Conservation (phyloP, 2,888 invertebrate species). For the Parochlus steinenii region DNA sequence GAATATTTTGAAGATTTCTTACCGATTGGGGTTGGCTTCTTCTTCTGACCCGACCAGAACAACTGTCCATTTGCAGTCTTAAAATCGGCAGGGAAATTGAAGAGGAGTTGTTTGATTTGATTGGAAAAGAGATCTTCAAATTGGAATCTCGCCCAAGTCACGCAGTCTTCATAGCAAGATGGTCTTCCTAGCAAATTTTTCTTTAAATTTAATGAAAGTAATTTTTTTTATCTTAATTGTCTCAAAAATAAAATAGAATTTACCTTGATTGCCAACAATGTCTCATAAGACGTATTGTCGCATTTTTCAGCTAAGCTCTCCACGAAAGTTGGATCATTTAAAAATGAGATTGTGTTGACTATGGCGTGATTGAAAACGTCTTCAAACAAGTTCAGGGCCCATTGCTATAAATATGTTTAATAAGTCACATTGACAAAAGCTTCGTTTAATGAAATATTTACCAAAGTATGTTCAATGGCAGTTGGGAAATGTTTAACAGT, state of each 20-base stretch:
- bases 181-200: slow-evolving; percentile 80
- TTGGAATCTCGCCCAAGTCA: slow-evolving; percentile 75
- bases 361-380: slow-evolving; percentile 82
- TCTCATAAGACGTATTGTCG: slow-evolving; percentile 77
- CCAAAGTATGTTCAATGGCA: slow-evolving; percentile 88
- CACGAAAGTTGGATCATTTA: slow-evolving; percentile 66
- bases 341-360: slow-evolving; percentile 70
- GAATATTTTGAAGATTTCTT: no score
- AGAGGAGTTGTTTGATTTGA: slow-evolving; percentile 88
- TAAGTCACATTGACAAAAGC: no score
- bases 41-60: slow-evolving; percentile 97
- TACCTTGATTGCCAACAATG: slow-evolving; percentile 66
- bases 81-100: slow-evolving; percentile 92
- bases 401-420: no score
- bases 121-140: slow-evolving; percentile 88
- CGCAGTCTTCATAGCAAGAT: slow-evolving; percentile 64
- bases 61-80: slow-evolving; percentile 72
- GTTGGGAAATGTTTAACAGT: slow-evolving; percentile 98
- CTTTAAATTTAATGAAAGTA: no score
- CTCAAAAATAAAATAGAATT: slow-evolving; percentile 26
- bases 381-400: slow-evolving; percentile 87
- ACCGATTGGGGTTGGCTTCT: slow-evolving; percentile 78
- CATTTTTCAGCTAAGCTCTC: slow-evolving; percentile 73
- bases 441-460: no score
- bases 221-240: slow-evolving; percentile 11